Percentiles rank a stretch among this genome's conserved stretches.
Evolutionary conservation across 2,888 invertebrate species (phyloP).

Genomic region (Dryobotodes eremita): DNA sequence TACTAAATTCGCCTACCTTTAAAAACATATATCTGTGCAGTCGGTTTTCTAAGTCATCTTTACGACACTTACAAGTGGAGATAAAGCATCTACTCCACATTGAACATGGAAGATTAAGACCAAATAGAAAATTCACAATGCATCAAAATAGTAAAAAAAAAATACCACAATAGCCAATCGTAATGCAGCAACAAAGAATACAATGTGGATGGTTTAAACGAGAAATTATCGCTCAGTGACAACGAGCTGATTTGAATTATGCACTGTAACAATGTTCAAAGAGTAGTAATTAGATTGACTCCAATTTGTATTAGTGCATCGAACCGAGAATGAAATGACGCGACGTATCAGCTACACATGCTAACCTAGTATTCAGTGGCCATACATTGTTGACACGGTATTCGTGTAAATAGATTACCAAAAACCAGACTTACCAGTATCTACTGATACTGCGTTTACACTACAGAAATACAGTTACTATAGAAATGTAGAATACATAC

Average conservation of each 20-base stretch:
- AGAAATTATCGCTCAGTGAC: conserved; percentile 11
- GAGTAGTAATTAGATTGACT: conserved; percentile 24
- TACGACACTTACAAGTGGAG: not conserved
- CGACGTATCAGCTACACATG: not conserved
- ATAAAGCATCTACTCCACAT: not conserved
- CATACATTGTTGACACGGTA: conserved; percentile 8
- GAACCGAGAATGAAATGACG: conserved; percentile 1
- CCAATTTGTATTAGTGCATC: conserved; percentile 21
- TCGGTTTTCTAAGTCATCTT: not conserved
- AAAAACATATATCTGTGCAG: not conserved
- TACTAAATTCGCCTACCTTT: not conserved
- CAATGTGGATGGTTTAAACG: not conserved
- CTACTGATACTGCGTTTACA: not conserved
- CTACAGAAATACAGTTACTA: not conserved
- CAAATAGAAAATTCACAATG: not conserved
- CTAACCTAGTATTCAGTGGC: conserved; percentile 20
- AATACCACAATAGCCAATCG: not conserved
- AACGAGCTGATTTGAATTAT: conserved; percentile 10
- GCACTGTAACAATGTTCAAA: not conserved
- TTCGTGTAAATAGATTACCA: not conserved
- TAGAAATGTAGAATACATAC: no score
- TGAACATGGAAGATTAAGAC: not conserved
- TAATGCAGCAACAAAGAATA: conserved; percentile 2
- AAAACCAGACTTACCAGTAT: not conserved
- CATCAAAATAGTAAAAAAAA: not conserved